Evolutionary conservation across 2,888 invertebrate species (phyloP).

Genomic region (Allophyes oxyacanthae): DNA sequence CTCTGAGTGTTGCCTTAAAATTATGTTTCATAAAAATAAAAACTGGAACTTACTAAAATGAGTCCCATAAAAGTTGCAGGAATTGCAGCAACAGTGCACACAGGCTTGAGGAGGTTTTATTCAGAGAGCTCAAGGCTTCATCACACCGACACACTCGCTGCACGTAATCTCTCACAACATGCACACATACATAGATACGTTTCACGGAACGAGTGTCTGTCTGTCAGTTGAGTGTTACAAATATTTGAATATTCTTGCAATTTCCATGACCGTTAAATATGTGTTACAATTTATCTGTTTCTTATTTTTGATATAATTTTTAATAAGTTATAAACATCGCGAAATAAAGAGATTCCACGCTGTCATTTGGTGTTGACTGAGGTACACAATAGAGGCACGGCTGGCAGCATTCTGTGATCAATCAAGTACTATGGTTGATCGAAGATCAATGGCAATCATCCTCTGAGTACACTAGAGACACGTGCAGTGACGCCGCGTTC

Average conservation of each 20-base stretch:
- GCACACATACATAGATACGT: not conserved
- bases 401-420: too few species aligned
- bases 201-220: not conserved
- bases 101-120: not conserved
- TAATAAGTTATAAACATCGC: not conserved
- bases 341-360: too few species aligned
- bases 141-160: not conserved
- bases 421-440: too few species aligned
- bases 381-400: too few species aligned
- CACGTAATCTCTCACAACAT: conserved; percentile 1
- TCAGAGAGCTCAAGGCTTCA: not conserved
- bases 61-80: not conserved
- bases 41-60: not conserved
- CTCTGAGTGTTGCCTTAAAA: not conserved
- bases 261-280: not conserved
- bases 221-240: not conserved
- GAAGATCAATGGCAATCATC: too few species aligned
- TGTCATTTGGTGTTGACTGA: too few species aligned
- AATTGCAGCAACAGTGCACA: not conserved
- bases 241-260: not conserved
- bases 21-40: not conserved
- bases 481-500: too few species aligned
- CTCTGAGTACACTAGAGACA: too few species aligned
- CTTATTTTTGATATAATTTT: not conserved
- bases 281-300: not conserved